These are phyloP conservation scores for Heterotilapia buettikoferi DNA, from an alignment of 2,113 vertebrate genomes.

Conservation along the genomic window DNA sequence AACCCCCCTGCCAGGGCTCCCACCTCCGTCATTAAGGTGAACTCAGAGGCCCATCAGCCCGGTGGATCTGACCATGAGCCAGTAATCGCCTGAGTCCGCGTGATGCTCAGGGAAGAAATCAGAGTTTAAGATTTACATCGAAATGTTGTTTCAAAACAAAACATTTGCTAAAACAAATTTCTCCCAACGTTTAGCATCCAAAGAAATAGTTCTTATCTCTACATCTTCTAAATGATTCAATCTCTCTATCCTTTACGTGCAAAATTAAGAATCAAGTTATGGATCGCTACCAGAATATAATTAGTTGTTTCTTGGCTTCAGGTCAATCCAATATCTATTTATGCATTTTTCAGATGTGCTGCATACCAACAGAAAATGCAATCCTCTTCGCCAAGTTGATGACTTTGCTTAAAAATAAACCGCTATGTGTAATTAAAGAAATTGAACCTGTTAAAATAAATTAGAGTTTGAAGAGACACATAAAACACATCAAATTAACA, in stretches of 20 bases:
- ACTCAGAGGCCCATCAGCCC: neutral
- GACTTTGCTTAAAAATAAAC: neutral
- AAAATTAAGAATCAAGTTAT: neutral
- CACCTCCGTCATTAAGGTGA: conserved; percentile 98
- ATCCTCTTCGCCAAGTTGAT: neutral
- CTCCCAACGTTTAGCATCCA: neutral
- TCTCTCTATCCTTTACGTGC: neutral
- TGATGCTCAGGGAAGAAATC: neutral
- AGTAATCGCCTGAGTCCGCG: neutral
- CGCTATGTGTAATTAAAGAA: neutral
- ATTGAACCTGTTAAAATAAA: neutral
- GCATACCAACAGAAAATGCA: neutral
- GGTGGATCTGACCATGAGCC: neutral
- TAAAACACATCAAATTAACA: neutral
- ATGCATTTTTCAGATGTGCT: neutral
- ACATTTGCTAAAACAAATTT: neutral
- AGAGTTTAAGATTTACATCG: neutral
- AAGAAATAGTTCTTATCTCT: neutral
- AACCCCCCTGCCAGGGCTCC: conserved; percentile 80
- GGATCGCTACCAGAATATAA: conserved; percentile 12
- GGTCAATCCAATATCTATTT: conserved; percentile 1
- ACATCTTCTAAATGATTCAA: neutral
- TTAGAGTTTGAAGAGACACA: neutral
- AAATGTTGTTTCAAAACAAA: neutral
- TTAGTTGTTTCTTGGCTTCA: conserved; percentile 10